A percentile compares a stretch with the other conserved stretches of the same genome.
Conservation (phyloP, 2,113 vertebrate species). For the Callospermophilus lateralis region DNA sequence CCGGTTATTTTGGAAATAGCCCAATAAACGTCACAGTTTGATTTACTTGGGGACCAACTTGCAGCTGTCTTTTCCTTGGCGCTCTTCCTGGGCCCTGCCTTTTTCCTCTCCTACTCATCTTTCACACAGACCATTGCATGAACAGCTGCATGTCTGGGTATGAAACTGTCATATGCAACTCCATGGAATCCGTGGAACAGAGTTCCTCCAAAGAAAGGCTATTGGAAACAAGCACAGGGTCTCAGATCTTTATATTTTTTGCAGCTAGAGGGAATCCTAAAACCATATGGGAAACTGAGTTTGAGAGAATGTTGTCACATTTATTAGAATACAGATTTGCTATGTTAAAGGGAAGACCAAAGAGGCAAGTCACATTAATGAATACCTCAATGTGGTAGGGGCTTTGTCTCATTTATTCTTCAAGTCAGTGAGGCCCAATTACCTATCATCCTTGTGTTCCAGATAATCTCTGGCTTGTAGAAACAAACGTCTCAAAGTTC, state of each 20-base stretch:
- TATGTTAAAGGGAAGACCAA: not conserved
- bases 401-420: not conserved
- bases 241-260: not conserved
- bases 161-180: not conserved
- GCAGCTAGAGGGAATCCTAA: not conserved
- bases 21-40: conserved; percentile 80
- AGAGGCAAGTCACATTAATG: not conserved
- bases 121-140: not conserved
- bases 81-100: not conserved
- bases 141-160: conserved; percentile 23
- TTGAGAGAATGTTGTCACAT: not conserved
- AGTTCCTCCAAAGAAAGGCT: not conserved
- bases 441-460: not conserved
- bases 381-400: not conserved
- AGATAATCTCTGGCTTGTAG: not conserved
- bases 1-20: conserved; percentile 75
- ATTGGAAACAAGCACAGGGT: not conserved
- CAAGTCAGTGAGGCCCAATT: not conserved
- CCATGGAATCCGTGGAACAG: not conserved
- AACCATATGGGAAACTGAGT: not conserved
- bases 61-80: conserved; percentile 75
- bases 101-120: not conserved
- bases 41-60: conserved; percentile 72
- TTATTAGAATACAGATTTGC: not conserved
- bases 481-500: not conserved